Base-by-base conservation (phyloP, 2,113 vertebrate species). In the Pelobates fuscus region DNA sequence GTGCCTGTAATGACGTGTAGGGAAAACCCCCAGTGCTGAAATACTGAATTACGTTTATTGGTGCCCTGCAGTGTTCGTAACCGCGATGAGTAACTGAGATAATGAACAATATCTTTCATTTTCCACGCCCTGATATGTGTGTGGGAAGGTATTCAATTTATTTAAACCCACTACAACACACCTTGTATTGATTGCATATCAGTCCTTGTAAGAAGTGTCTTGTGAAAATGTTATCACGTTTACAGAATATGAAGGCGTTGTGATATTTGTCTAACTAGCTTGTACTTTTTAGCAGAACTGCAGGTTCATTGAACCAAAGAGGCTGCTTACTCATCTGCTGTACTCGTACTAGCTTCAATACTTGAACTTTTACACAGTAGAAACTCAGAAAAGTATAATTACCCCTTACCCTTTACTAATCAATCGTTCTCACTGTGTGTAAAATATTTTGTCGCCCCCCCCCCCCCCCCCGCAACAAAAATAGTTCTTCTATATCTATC, bases 181-280 rank as follows among this genome's bases (percentile, higher is more conserved):
- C 60, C 60, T 32, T 32, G 8, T 32, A 62, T 62, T 62, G 60
- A 62, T 37, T 62, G 17, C 60, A n/a, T 20, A 62, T 62, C 27
- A 8, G 5, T 20, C 29, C 4, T 49, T 49, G 3, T 18, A 17
- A 18, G 44, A 49, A 18, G 44, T 49, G 44, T 49, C 44, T 49
- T 49, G 44, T 49, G 15, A 49, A 49, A 49, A 17, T 49, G 44
- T 49, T 49, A 20, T 55, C n/a, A 55, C 21, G 52, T 55, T 55
- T 55, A 23, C 52, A 55, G 5, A 23, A 1, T n/a, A 55, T 18
- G 52, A 20, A 23, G 52, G 52, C n/a, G 52, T 55, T 20, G 52
- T 8, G 52, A 23, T 55, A 23, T 55, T 55, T 55, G 21, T 55
- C 52, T 23, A 23, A 55, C 21, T 20, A 5, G 21, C 52, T 8